Evolutionary conservation across 2,797 vertebrate genomes (phyloP), one percentile per base, ranked within the genome.

Genomic region (Sebastes cheni): DNA sequence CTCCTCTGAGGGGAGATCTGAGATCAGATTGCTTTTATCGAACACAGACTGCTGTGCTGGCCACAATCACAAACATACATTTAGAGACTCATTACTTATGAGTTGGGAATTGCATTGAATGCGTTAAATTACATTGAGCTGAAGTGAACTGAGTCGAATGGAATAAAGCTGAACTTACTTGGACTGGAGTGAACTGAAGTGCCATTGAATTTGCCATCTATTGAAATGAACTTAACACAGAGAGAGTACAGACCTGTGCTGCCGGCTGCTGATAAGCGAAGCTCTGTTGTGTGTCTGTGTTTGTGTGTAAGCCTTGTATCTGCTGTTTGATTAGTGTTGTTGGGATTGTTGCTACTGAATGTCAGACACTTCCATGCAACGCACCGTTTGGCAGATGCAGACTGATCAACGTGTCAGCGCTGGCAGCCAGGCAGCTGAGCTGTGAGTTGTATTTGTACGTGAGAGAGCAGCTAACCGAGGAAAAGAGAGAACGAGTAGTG

Each of bases 271-370:
- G 92, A 92, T 91, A 90, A 92, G 89, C 58, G 0, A 14, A 55
- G 55, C 13, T 2, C 32, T n/a, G 39, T 22, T 29, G 67, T 67
- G 36, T 61, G n/a, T 32, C 18, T 66, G 52, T 59, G 70, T 56
- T 14, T 22, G 8, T 58, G 42, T 72, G 59, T 85, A 25, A 81
- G 71, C 79, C 60, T 76, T 22, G 30, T 88, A 91, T 91, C 88
- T 89, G 80, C 81, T 81, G 86, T 91, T 87, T 92, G 90, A 90
- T 92, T 88, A 87, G 88, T 65, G 87, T 76, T 83, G 80, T 84
- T 80, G 80, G 79, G 58, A 79, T 88, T 84, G 88, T 79, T 61
- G 82, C 61, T 16, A 7, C 67, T 82, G 85, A 82, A 83, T 86
- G 86, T 86, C 80, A 80, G 82, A 88, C 84, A 73, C 87, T 46